Evolutionary conservation across 2,888 invertebrate genomes (phyloP).

Genomic region (Caenorhabditis wallacei): DNA sequence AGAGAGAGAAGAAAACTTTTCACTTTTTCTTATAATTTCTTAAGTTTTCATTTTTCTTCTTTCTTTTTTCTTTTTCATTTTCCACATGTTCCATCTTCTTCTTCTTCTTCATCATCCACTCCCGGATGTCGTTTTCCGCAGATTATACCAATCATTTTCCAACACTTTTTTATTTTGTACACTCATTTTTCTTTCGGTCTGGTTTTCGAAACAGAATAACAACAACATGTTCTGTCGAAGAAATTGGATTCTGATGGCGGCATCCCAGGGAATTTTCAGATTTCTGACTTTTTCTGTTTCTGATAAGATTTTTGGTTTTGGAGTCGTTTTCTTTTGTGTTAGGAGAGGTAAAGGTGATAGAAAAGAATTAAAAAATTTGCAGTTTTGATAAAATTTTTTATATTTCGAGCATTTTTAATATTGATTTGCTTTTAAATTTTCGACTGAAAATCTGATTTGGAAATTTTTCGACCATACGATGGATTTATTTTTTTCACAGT

Average conservation of each 20-base stretch:
- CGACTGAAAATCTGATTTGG: too few relatives aligned
- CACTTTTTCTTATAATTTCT: not conserved
- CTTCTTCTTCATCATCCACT: not conserved
- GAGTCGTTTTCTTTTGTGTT: too few relatives aligned
- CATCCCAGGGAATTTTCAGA: not conserved
- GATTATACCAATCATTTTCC: slow-evolving; percentile 28
- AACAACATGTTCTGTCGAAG: not conserved
- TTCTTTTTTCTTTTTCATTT: slow-evolving; percentile 22
- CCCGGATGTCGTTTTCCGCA: slow-evolving; percentile 37
- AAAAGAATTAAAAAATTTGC: too few relatives aligned
- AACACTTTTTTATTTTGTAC: slow-evolving; percentile 31
- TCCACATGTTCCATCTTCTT: slow-evolving; percentile 45
- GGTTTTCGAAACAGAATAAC: slow-evolving; percentile 7
- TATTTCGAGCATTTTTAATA: too few relatives aligned
- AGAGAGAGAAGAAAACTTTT: not conserved
- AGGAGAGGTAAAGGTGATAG: too few relatives aligned
- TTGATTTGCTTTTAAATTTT: too few relatives aligned
- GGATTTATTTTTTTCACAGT: too few relatives aligned
- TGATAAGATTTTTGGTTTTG: too few relatives aligned
- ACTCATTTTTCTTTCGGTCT: slow-evolving; percentile 1
- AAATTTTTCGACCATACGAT: too few relatives aligned
- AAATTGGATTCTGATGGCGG: not conserved
- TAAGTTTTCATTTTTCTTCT: slow-evolving; percentile 21
- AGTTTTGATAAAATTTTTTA: too few relatives aligned
- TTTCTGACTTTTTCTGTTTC: too few relatives aligned